These are phyloP conservation scores for Neoarius graeffei DNA, from an alignment of 2,113 vertebrate species.

Conservation along the genomic window DNA sequence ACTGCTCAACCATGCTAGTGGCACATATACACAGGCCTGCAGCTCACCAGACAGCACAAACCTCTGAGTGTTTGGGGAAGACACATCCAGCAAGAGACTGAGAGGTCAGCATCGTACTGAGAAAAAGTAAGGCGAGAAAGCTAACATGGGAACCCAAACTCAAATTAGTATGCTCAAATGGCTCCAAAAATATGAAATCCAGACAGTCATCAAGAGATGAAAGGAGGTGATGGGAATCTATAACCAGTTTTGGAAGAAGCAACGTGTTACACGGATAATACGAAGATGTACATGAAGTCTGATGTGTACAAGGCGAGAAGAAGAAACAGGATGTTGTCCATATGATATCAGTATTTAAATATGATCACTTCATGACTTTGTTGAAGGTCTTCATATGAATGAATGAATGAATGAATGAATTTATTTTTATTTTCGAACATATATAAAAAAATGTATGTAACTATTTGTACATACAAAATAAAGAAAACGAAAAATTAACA, in stretches of 20 bases:
- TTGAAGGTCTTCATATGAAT: not conserved
- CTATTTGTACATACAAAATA: too few species aligned
- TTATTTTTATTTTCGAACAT: too few species aligned
- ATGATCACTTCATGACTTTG: not conserved
- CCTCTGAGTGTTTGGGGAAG: not conserved
- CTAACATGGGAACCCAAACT: not conserved
- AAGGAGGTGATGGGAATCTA: not conserved
- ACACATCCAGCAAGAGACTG: not conserved
- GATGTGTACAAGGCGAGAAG: too few species aligned
- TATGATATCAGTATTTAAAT: not conserved
- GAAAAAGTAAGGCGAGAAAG: not conserved
- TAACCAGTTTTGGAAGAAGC: not conserved
- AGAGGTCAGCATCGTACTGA: not conserved
- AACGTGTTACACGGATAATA: not conserved
- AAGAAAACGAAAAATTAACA: too few species aligned
- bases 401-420: too few species aligned
- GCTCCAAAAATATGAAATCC: not conserved
- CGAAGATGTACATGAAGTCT: not conserved
- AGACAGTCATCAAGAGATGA: not conserved
- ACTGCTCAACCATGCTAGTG: not conserved
- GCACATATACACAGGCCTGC: not conserved
- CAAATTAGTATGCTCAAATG: not conserved
- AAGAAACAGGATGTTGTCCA: not conserved
- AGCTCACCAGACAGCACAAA: not conserved
- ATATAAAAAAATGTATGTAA: too few species aligned